Conservation (phyloP, 2,797 vertebrate genomes). For the Triplophysa bombifrons region DNA sequence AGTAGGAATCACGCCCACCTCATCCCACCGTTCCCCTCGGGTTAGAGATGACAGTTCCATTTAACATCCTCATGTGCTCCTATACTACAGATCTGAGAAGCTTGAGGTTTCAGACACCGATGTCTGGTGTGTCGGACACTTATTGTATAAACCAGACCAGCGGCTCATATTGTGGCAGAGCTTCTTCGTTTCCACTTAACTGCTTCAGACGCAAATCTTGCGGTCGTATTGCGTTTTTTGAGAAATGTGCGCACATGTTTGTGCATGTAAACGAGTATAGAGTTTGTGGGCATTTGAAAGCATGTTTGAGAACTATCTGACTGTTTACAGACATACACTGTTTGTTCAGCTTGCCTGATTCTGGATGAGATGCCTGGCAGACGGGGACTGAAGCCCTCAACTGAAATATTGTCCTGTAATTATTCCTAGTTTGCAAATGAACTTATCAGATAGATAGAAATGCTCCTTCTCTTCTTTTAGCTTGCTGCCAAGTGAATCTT, state of each 20-base stretch:
- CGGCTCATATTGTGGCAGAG: not conserved
- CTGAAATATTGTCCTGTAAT: conserved; percentile 60
- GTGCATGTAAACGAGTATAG: conserved; percentile 2
- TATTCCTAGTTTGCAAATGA: conserved; percentile 14
- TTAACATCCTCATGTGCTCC: conserved; percentile 28
- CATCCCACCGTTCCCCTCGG: conserved; percentile 56
- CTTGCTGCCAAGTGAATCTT: not conserved
- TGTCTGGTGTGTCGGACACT: not conserved
- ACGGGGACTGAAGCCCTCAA: conserved; percentile 65
- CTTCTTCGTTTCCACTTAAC: not conserved
- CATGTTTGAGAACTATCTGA: too few species aligned
- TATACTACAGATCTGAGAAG: not conserved
- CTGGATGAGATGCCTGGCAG: conserved; percentile 68
- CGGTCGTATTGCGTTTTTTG: not conserved
- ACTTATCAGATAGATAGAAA: conserved; percentile 17
- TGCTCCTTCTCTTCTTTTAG: not conserved
- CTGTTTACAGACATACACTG: too few species aligned
- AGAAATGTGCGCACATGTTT: not conserved
- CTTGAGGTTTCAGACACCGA: not conserved
- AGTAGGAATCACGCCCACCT: conserved; percentile 48
- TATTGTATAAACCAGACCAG: not conserved
- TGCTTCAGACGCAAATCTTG: not conserved
- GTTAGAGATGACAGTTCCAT: conserved; percentile 49
- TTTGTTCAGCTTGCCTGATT: conserved; percentile 70
- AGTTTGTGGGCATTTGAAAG: conserved; percentile 51